Percentiles rank a stretch among this genome's conserved stretches.
These are phyloP conservation scores for Danaus melanippus DNA, from an alignment of 1,140 invertebrate genomes.

Conservation along the genomic window DNA sequence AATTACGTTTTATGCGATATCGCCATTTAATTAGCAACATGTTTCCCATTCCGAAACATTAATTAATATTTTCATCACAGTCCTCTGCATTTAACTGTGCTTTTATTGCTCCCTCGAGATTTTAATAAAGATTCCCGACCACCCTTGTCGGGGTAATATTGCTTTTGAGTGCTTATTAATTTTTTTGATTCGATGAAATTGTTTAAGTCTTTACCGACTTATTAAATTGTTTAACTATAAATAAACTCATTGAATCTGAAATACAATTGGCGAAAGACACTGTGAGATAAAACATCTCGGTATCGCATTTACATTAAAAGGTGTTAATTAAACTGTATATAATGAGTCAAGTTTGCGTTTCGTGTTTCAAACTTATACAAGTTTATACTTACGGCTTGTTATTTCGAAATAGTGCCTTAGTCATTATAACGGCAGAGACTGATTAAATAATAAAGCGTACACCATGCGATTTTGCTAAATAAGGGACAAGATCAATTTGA, in stretches of 20 bases:
- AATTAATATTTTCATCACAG: conserved; percentile 71
- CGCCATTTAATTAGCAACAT: conserved; percentile 70
- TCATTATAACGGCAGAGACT: too few species aligned
- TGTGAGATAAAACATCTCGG: too few species aligned
- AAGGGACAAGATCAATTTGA: conserved; percentile 53
- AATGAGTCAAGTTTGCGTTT: too few species aligned
- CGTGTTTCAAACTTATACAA: too few species aligned
- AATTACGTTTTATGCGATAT: conserved; percentile 71
- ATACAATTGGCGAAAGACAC: too few species aligned
- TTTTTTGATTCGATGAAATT: conserved; percentile 31
- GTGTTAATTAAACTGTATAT: too few species aligned
- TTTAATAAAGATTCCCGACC: conserved; percentile 70
- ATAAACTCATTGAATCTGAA: too few species aligned
- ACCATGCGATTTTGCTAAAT: conserved; percentile 34
- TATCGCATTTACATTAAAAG: too few species aligned
- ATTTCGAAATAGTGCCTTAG: too few species aligned
- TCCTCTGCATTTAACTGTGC: conserved; percentile 67
- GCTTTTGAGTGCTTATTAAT: conserved; percentile 54
- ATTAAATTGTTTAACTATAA: conserved; percentile 5
- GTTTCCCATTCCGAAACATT: conserved; percentile 69
- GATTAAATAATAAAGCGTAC: too few species aligned
- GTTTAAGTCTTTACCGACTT: conserved; percentile 1
- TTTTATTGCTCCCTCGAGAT: conserved; percentile 69
- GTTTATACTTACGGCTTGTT: too few species aligned
- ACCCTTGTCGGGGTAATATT: conserved; percentile 58